Conservation (phyloP, 1,140 invertebrate genomes). For the Anastatus disparis region DNA sequence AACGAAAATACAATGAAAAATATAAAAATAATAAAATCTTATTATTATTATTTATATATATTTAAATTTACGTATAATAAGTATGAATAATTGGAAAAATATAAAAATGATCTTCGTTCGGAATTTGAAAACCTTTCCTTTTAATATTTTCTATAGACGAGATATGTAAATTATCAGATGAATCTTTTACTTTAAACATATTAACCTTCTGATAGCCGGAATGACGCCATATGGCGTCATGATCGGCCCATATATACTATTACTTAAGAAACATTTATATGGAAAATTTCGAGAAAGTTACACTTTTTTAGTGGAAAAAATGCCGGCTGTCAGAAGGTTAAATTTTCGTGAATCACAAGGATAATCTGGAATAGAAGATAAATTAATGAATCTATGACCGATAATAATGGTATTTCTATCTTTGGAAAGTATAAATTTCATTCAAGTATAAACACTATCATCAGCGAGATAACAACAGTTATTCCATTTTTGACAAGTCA, state of each 20-base stretch:
- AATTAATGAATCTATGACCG: neutral
- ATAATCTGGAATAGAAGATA: slow-evolving; percentile 5
- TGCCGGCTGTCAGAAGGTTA: too few relatives aligned
- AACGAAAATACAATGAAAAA: too few relatives aligned
- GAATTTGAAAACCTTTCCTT: slow-evolving; percentile 2
- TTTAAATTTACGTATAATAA: neutral
- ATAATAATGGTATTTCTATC: neutral
- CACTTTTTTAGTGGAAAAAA: too few relatives aligned
- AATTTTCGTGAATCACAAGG: neutral
- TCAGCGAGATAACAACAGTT: slow-evolving; percentile 1
- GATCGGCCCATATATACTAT: too few relatives aligned
- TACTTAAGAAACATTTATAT: too few relatives aligned
- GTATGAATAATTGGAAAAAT: neutral
- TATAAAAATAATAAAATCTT: too few relatives aligned
- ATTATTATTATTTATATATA: too few relatives aligned
- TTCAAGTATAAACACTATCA: neutral
- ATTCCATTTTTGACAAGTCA: neutral
- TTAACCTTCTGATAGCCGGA: too few relatives aligned
- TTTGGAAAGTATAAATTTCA: neutral
- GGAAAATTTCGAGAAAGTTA: too few relatives aligned
- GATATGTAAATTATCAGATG: neutral
- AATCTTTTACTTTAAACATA: neutral
- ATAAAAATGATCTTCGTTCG: neutral
- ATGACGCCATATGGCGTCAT: too few relatives aligned
- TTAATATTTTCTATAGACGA: neutral